Percentiles rank a stretch among this genome's conserved stretches.
phyloP scores from a whole-genome alignment of 2,113 vertebrate genomes.

The Carlito syrichta region DNA sequence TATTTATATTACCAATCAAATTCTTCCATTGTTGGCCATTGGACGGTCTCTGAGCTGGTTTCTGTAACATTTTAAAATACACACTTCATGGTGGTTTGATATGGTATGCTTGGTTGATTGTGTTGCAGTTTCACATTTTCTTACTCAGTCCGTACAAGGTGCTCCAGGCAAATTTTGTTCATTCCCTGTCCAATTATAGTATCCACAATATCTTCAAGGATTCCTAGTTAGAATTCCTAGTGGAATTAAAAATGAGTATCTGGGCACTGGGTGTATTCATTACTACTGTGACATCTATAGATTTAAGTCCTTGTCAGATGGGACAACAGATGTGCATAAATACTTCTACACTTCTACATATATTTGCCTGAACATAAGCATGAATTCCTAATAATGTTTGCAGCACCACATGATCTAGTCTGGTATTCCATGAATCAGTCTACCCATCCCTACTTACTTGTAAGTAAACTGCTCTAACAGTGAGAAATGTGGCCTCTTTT shows the following conservation, averaged over 20 bases:
- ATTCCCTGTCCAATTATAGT: not conserved
- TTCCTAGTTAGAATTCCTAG: not conserved
- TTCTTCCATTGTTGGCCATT: not conserved
- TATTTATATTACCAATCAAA: not conserved
- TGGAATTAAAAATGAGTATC: not conserved
- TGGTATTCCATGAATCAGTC: not conserved
- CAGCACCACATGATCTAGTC: not conserved
- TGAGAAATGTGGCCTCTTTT: not conserved
- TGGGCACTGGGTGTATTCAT: not conserved
- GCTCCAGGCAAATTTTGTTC: not conserved
- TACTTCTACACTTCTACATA: not conserved
- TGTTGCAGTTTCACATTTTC: not conserved
- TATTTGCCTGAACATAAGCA: not conserved
- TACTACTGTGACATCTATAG: not conserved
- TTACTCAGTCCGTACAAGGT: not conserved
- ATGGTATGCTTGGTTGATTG: not conserved
- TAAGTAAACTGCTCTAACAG: not conserved
- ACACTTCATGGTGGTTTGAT: not conserved
- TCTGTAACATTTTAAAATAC: not conserved
- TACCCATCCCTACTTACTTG: not conserved
- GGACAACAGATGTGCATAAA: not conserved
- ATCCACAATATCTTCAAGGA: not conserved
- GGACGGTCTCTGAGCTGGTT: not conserved
- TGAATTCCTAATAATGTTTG: not conserved
- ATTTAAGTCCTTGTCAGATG: not conserved